Evolutionary conservation across 2,797 vertebrate genomes (phyloP).

Genomic region (Melanotaenia parkinsoni): DNA sequence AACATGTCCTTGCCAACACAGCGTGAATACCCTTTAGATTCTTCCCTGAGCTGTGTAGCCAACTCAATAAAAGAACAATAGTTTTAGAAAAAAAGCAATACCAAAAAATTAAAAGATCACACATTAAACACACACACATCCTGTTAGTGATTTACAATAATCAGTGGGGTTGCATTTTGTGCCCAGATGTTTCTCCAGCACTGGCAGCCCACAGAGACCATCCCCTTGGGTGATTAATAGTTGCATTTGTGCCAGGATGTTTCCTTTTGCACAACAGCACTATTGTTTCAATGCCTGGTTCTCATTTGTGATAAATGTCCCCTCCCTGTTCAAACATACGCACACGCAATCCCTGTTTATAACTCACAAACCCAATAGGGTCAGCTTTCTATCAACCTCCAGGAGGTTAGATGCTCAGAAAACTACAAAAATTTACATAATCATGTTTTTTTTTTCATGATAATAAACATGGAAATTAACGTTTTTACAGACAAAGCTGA

Average conservation of each 20-base stretch:
- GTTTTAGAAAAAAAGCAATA: not conserved
- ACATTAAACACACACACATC: too few relatives aligned
- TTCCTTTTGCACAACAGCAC: conserved; percentile 48
- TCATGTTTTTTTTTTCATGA: too few relatives aligned
- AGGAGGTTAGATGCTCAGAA: too few relatives aligned
- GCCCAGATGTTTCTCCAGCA: conserved; percentile 32
- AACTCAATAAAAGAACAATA: not conserved
- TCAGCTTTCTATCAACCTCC: not conserved
- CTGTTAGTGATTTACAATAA: conserved; percentile 17
- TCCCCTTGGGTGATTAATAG: conserved; percentile 43
- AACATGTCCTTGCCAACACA: conserved; percentile 20
- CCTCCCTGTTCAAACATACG: conserved; percentile 11
- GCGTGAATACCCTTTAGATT: not conserved
- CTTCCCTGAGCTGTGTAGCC: not conserved
- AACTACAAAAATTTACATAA: too few relatives aligned
- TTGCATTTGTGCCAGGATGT: conserved; percentile 34
- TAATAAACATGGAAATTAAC: too few relatives aligned
- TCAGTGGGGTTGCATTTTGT: conserved; percentile 1
- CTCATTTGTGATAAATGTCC: conserved; percentile 38
- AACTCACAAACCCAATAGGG: not conserved
- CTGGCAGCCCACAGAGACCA: conserved; percentile 8
- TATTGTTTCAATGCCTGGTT: conserved; percentile 63
- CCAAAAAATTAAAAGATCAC: too few relatives aligned
- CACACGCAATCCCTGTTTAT: conserved; percentile 8
- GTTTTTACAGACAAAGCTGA: too few relatives aligned